Evolutionary conservation across 2,888 invertebrate species (phyloP), one percentile per base, ranked within the genome.

Genomic region (Exocentrus adspersus): DNA sequence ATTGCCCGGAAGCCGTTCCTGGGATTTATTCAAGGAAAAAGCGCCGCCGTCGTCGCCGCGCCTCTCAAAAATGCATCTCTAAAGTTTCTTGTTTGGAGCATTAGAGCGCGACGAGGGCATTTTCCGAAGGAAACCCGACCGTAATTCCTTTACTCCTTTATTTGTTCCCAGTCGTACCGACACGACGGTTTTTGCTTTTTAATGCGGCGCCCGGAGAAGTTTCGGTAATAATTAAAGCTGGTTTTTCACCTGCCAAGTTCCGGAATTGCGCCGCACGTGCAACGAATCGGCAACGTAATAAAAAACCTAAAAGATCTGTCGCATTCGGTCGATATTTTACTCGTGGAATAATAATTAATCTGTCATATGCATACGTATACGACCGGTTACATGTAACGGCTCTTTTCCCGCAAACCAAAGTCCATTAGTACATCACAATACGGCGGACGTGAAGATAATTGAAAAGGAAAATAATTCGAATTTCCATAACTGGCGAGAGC

Each of bases 1-100:
- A 48, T 50, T 50, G 50, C 42, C 4, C n/a, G 9, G 37, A 32
- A 37, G 6, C 50, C 17, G 50, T 48, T 58, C 30, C 48, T 58
- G 37, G 21, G 24, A 58, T 32, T 28, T 58, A 48, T 45, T 21
- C 58, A 46, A 58, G 46, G 50, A 48, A 41, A 41, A n/a, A n/a
- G n/a, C n/a, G n/a, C n/a, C n/a, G n/a, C n/a, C n/a, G n/a, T n/a
- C n/a, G n/a, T n/a, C n/a, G n/a, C n/a, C n/a, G n/a, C 16, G 37
- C 16, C 58, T 20, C 50, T 41, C 37, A 28, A 50, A 58, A 58
- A 21, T 41, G 41, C 48, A 24, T n/a, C 41, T 58, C 17, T 17
- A 41, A 58, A 58, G 48, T 58, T 58, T 41, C 14, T 24, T 48
- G 28, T 46, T 46, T 46, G 24, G 30, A n/a, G 7, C n/a, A 9